These are phyloP conservation scores for Hemibagrus wyckioides DNA, from an alignment of 2,113 vertebrate species.

Conservation along the genomic window DNA sequence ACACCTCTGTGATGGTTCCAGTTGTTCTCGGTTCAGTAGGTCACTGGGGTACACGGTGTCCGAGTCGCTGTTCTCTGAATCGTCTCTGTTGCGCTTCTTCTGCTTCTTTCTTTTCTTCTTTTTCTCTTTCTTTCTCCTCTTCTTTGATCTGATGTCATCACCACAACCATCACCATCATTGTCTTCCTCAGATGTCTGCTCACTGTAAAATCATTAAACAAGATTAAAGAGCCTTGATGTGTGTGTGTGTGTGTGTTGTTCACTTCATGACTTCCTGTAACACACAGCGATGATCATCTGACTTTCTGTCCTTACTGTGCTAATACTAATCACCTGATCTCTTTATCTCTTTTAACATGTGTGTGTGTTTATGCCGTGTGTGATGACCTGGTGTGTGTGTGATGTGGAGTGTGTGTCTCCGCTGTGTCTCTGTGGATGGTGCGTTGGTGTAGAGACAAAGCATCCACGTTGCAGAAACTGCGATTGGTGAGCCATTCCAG, in stretches of 20 bases:
- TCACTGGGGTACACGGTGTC: conserved; percentile 73
- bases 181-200: conserved; percentile 59
- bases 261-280: neutral
- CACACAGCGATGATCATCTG: neutral
- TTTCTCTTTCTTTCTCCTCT: conserved; percentile 78
- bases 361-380: neutral
- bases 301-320: neutral
- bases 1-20: conserved; percentile 48
- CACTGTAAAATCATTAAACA: conserved; percentile 10
- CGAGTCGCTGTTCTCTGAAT: conserved; percentile 64
- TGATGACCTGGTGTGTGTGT: neutral
- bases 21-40: conserved; percentile 62
- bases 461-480: conserved; percentile 80
- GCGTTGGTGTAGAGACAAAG: conserved; percentile 73
- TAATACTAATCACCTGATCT: neutral
- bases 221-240: neutral
- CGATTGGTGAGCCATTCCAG: conserved; percentile 88
- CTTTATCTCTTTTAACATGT: neutral
- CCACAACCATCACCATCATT: conserved; percentile 48
- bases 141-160: conserved; percentile 60
- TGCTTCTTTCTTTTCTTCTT: conserved; percentile 81
- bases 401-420: neutral
- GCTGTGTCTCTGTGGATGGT: conserved; percentile 52
- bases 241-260: neutral
- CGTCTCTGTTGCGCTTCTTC: conserved; percentile 68